These are phyloP conservation scores for Cisticola juncidis DNA, from an alignment of 2,113 vertebrate genomes.

Conservation along the genomic window DNA sequence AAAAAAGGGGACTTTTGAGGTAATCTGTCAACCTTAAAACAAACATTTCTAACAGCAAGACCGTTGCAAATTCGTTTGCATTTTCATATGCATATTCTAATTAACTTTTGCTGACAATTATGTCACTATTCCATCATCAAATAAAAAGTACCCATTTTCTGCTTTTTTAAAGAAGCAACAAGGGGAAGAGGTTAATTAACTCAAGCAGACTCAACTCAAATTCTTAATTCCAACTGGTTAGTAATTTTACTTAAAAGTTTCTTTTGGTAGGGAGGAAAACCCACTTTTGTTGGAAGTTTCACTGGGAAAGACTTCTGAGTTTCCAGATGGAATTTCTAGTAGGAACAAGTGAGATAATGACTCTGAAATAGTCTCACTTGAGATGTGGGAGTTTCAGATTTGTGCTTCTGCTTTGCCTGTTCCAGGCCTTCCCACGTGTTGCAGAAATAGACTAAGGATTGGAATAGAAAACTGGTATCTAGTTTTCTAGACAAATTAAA, in stretches of 20 bases:
- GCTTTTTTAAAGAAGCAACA: not conserved
- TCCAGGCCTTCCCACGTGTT: slow-evolving; percentile 28
- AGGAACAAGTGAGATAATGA: not conserved
- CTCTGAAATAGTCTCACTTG: not conserved
- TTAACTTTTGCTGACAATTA: not conserved
- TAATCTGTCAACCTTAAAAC: not conserved
- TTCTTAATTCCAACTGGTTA: not conserved
- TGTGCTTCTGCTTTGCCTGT: slow-evolving; percentile 35
- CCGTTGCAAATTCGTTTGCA: not conserved
- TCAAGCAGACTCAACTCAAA: not conserved
- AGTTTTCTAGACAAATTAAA: not conserved
- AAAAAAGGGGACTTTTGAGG: not conserved
- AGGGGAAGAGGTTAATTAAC: not conserved
- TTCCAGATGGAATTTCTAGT: slow-evolving; percentile 36
- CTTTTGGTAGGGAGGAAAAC: not conserved
- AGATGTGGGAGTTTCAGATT: slow-evolving; percentile 31
- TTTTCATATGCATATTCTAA: not conserved
- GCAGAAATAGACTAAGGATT: slow-evolving; percentile 32
- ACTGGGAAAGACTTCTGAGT: not conserved
- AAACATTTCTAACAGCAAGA: not conserved
- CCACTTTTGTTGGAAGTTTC: not conserved
- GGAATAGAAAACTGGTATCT: not conserved
- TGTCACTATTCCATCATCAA: not conserved
- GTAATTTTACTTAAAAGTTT: not conserved
- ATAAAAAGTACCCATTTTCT: not conserved